Conservation (phyloP, 1,140 invertebrate genomes). For the Dreissena rostriformis region DNA sequence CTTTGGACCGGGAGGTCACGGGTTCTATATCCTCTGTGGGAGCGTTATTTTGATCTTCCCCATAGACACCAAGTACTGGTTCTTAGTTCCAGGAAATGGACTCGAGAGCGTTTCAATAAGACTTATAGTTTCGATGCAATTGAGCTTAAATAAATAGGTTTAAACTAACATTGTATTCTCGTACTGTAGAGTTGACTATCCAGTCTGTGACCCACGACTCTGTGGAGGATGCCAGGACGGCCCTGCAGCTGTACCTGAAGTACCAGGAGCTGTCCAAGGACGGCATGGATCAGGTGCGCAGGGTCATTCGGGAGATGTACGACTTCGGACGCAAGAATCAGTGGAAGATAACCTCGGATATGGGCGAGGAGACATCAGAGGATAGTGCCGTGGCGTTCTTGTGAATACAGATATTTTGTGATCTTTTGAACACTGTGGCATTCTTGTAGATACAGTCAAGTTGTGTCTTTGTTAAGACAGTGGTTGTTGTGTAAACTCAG, state of each 20-base stretch:
- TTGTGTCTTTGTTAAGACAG: too few species aligned
- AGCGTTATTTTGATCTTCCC: neutral
- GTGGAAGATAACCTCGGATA: slow-evolving; percentile 88
- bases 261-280: slow-evolving; percentile 86
- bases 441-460: too few species aligned
- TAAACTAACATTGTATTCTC: neutral
- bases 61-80: too few species aligned
- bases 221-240: slow-evolving; percentile 93
- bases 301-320: slow-evolving; percentile 90
- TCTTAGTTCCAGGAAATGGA: too few species aligned
- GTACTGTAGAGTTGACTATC: slow-evolving; percentile 88
- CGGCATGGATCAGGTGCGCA: slow-evolving; percentile 84
- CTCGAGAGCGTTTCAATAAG: too few species aligned
- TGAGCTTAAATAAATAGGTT: too few species aligned
- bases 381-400: slow-evolving; percentile 55
- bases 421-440: too few species aligned
- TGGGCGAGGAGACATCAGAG: slow-evolving; percentile 58
- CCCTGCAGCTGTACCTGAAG: slow-evolving; percentile 90
- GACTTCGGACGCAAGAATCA: slow-evolving; percentile 89
- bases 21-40: neutral
- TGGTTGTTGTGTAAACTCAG: too few species aligned
- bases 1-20: slow-evolving; percentile 87
- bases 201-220: slow-evolving; percentile 95
- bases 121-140: too few species aligned
- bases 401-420: too few species aligned